Conservation (phyloP, 1,140 invertebrate species). For the Artemia franciscana region DNA sequence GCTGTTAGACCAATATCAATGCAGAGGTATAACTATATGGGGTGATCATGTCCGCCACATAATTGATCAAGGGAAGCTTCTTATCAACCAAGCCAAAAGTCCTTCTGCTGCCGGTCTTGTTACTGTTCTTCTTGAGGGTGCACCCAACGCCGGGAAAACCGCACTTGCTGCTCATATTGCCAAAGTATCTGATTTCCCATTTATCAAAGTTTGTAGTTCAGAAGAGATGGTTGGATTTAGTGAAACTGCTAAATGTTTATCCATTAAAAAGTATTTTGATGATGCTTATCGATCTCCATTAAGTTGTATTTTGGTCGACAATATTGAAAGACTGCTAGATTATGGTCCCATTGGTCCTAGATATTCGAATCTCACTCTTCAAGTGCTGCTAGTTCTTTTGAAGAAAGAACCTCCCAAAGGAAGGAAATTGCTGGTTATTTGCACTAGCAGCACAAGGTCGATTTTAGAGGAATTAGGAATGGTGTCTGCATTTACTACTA, state of each 20-base stretch:
- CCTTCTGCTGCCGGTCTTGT: constrained; percentile 37
- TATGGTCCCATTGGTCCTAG: constrained; percentile 95
- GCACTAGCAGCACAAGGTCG: constrained; percentile 74
- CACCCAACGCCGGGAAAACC: constrained; percentile 90
- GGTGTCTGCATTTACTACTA: constrained; percentile 64
- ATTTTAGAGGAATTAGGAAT: constrained; percentile 86
- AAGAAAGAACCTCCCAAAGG: constrained; percentile 86
- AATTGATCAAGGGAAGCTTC: constrained; percentile 69
- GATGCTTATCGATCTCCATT: constrained; percentile 92
- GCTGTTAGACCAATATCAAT: constrained; percentile 51
- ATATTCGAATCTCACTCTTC: constrained; percentile 89
- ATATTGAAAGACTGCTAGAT: constrained; percentile 88
- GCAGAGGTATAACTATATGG: constrained; percentile 77
- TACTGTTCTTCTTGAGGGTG: constrained; percentile 68
- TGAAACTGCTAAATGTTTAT: constrained; percentile 82
- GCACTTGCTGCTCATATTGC: constrained; percentile 84
- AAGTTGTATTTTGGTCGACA: constrained; percentile 91
- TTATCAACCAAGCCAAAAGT: constrained; percentile 50
- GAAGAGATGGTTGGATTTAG: constrained; percentile 96
- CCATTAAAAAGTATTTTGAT: constrained; percentile 91
- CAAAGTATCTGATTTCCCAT: constrained; percentile 90
- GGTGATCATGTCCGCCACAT: constrained; percentile 61
- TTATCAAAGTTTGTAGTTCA: constrained; percentile 88
- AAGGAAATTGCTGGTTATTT: constrained; percentile 68
- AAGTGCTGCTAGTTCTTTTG: constrained; percentile 75